Base-by-base conservation (phyloP, 2,113 vertebrate species). In the Equus quagga region DNA sequence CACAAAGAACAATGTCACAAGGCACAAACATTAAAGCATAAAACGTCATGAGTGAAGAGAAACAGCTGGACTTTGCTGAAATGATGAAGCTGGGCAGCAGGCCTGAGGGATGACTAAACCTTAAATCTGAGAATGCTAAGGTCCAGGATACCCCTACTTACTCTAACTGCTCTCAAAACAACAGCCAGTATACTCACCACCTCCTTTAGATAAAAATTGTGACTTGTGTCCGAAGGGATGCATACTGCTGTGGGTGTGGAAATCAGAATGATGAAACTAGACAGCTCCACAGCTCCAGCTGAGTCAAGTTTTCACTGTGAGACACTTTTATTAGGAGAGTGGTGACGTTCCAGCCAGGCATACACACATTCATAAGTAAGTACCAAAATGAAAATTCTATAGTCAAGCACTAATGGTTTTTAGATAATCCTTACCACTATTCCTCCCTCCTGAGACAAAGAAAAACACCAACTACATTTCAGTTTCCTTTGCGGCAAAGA, bases 321-420 rank as follows among this genome's bases (percentile, higher is more conserved):
- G 19, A 62, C 3, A 62, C 58, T 92, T 92, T 51, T 12, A 44
- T 31, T 12, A 54, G 23, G 12, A 82, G 9, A 56, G 56, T 8
- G 36, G 28, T 19, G 33, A n/a, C 56, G 28, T 19, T 62, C 31
- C 62, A 79, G 23, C 14, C 31, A 73, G 51, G 73, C 14, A 24
- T 2, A 73, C 14, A 65, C 1, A 73, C 19, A 62, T 33, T 17
- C 17, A 23, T 49, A 76, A 70, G 14, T 31, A 82, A 78, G 92
- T 21, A 24, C 31, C n/a, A 69, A 85, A 64, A 81, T 33, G 93
- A 83, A 80, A 86, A 72, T 64, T 33, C 70, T 51, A 24, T 88
- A 69, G 8, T n/a, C 91, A 73, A 69, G 58, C 80, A 84, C 46
- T 62, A 93, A 79, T 83, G 70, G 58, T 49, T 95, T 86, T 33